These are phyloP conservation scores for Eleutherodactylus coqui DNA, from an alignment of 2,797 vertebrate species.

Conservation along the genomic window DNA sequence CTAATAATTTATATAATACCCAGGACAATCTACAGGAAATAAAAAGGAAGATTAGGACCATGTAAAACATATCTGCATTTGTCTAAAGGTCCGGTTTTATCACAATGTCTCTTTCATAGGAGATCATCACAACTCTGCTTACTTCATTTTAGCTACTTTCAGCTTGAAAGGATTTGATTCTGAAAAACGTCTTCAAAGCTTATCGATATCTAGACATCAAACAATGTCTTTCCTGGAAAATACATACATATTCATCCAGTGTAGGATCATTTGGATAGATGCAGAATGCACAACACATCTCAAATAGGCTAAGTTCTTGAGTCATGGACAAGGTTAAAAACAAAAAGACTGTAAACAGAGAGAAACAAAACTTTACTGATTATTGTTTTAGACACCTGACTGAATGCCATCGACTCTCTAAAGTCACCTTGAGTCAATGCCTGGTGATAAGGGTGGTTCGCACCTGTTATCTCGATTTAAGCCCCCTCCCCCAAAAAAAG, in stretches of 20 bases:
- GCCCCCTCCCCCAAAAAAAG: no score
- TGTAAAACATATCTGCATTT: slow-evolving; percentile 4
- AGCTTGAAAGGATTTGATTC: slow-evolving; percentile 19
- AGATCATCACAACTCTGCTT: background rate
- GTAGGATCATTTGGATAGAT: slow-evolving; percentile 28
- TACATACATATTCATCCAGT: slow-evolving; percentile 39
- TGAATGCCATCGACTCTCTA: background rate
- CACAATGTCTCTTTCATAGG: background rate
- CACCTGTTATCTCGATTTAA: no score
- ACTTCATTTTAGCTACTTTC: background rate
- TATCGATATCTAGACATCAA: slow-evolving; percentile 47
- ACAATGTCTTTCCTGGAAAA: slow-evolving; percentile 23
- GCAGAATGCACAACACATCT: slow-evolving; percentile 34
- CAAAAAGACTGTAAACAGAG: background rate
- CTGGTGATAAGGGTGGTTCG: background rate
- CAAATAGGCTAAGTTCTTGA: slow-evolving; percentile 3
- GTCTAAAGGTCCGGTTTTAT: background rate
- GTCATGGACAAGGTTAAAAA: slow-evolving; percentile 37
- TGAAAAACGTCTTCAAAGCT: slow-evolving; percentile 31
- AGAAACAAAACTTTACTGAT: background rate
- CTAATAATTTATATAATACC: no score
- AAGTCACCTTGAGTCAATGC: background rate
- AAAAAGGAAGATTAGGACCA: background rate
- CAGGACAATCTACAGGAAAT: background rate
- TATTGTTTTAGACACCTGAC: background rate